Percentiles rank a stretch among this genome's conserved stretches.
phyloP scores from a whole-genome alignment of 2,113 vertebrate species.

The Callospermophilus lateralis region DNA sequence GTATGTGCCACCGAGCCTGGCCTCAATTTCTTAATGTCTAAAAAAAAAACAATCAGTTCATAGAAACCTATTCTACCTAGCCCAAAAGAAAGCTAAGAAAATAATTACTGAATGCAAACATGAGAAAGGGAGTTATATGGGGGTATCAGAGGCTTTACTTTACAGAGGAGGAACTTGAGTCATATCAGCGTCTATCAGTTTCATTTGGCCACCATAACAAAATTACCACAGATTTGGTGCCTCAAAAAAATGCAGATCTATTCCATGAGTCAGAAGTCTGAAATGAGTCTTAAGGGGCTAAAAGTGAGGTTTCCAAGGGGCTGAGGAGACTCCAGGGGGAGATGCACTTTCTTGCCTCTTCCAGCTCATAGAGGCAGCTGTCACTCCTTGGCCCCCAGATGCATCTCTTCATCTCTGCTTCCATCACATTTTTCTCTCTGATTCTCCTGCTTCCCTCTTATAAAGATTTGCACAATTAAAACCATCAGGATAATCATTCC shows the following conservation, averaged over 20 bases:
- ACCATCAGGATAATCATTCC: not conserved
- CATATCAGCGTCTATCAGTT: not conserved
- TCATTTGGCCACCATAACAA: not conserved
- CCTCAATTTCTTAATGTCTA: not conserved
- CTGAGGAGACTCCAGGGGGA: not conserved
- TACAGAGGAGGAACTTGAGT: not conserved
- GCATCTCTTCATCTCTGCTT: not conserved
- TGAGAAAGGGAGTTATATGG: not conserved
- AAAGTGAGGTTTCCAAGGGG: not conserved
- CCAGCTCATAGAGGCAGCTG: not conserved
- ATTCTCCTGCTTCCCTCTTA: not conserved
- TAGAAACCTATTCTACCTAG: not conserved
- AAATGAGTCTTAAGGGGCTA: not conserved
- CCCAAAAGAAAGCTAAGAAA: not conserved
- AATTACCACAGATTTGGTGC: not conserved
- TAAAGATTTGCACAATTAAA: not conserved
- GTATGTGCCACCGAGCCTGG: too few relatives aligned
- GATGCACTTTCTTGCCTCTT: not conserved
- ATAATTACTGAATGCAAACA: not conserved
- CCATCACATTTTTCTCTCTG: not conserved
- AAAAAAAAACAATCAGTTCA: not conserved
- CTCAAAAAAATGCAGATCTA: not conserved
- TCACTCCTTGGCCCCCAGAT: not conserved
- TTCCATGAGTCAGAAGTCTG: not conserved
- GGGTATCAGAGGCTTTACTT: not conserved